Conservation (phyloP, 2,888 invertebrate species). For the Euphydryas editha region DNA sequence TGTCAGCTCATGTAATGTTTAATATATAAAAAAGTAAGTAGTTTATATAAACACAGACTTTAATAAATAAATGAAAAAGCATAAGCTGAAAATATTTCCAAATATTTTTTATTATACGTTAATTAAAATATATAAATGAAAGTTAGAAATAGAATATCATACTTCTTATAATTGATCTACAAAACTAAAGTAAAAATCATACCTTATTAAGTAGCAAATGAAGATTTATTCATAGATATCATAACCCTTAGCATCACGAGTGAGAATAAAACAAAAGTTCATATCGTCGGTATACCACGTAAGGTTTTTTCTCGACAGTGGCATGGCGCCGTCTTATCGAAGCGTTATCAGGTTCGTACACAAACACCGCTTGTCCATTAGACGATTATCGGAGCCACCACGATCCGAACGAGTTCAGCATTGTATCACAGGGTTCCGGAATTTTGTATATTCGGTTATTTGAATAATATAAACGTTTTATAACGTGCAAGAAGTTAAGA, state of each 20-base stretch:
- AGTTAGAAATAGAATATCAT: too few species aligned
- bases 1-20: too few species aligned
- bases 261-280: slow-evolving; percentile 51
- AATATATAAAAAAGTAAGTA: too few species aligned
- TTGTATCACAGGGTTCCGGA: slow-evolving; percentile 69
- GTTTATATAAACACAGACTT: too few species aligned
- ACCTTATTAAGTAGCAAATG: neutral
- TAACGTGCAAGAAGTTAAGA: neutral
- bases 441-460: slow-evolving; percentile 50
- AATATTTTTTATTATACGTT: too few species aligned
- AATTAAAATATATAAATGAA: too few species aligned
- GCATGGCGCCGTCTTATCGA: slow-evolving; percentile 78
- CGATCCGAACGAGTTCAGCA: slow-evolving; percentile 62
- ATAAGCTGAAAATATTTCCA: too few species aligned
- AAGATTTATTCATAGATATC: neutral
- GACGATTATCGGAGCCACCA: slow-evolving; percentile 83
- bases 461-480: slow-evolving; percentile 14
- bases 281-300: slow-evolving; percentile 35
- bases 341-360: slow-evolving; percentile 74
- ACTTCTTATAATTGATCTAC: too few species aligned
- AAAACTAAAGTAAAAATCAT: too few species aligned
- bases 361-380: slow-evolving; percentile 84
- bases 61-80: too few species aligned
- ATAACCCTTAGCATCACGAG: neutral
- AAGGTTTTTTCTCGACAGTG: slow-evolving; percentile 28